Evolutionary conservation across 2,888 invertebrate species (phyloP).

Genomic region (Lamellibrachia satsuma): DNA sequence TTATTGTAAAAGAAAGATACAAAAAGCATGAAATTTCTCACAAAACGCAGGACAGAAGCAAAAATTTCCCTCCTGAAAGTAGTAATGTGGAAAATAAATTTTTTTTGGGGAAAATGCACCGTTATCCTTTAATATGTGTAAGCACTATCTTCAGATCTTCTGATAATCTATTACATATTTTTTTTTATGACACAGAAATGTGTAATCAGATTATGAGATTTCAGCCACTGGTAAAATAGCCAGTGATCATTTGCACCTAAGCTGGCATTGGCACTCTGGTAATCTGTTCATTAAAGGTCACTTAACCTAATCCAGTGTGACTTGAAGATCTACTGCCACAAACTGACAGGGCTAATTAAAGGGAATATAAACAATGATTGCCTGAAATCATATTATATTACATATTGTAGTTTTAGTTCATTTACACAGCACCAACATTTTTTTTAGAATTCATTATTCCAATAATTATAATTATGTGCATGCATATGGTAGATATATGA

Average conservation of each 20-base stretch:
- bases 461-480: no score
- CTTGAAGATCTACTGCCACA: background rate
- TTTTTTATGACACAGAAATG: background rate
- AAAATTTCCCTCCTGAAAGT: background rate
- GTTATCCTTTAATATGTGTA: background rate
- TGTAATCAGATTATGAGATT: background rate
- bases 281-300: background rate
- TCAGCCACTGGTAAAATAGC: background rate
- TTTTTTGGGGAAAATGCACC: background rate
- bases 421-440: no score
- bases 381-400: no score
- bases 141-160: background rate
- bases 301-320: background rate
- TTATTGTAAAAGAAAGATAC: no score
- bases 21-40: no score
- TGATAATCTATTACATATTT: background rate
- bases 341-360: background rate
- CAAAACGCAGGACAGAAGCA: no score
- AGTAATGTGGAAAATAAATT: background rate
- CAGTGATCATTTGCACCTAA: background rate
- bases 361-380: background rate
- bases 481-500: no score
- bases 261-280: background rate
- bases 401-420: no score
- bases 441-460: no score